Percentiles rank a stretch among this genome's conserved stretches.
These are phyloP conservation scores for Neuroterus valhalla DNA, from an alignment of 1,140 invertebrate species.

Conservation along the genomic window DNA sequence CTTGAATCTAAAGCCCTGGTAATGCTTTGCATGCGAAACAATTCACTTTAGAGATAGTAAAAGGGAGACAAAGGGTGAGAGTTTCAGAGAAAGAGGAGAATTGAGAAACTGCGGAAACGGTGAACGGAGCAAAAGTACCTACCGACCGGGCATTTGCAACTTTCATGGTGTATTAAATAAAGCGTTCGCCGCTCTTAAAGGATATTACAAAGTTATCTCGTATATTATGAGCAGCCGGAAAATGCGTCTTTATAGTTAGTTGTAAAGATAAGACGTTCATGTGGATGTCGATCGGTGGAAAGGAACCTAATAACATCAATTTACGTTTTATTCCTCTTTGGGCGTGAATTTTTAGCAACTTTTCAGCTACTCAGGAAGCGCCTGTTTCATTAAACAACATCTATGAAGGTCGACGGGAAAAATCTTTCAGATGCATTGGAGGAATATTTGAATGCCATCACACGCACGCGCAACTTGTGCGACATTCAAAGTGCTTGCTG, in stretches of 20 bases:
- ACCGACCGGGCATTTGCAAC: constrained; percentile 28
- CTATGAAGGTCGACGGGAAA: too few relatives aligned
- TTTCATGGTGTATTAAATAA: constrained; percentile 48
- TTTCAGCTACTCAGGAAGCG: too few relatives aligned
- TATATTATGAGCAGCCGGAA: constrained; percentile 32
- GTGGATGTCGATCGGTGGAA: neutral
- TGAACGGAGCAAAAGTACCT: constrained; percentile 25
- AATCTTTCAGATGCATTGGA: too few relatives aligned
- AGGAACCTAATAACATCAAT: neutral
- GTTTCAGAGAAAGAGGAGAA: neutral
- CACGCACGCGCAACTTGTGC: too few relatives aligned
- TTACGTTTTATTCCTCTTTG: too few relatives aligned
- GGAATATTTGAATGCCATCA: too few relatives aligned
- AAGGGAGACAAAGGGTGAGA: constrained; percentile 4
- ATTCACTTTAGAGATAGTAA: constrained; percentile 10
- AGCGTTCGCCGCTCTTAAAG: constrained; percentile 41
- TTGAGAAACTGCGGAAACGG: neutral
- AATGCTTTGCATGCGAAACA: neutral
- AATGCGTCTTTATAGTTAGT: neutral
- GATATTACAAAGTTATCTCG: constrained; percentile 46
- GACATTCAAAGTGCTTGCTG: too few relatives aligned
- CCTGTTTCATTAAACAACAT: too few relatives aligned
- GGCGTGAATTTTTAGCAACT: neutral
- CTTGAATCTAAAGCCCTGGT: constrained; percentile 1
- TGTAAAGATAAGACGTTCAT: neutral